Conservation (phyloP, 2,888 invertebrate species). For the Drosophila subsilvestris region DNA sequence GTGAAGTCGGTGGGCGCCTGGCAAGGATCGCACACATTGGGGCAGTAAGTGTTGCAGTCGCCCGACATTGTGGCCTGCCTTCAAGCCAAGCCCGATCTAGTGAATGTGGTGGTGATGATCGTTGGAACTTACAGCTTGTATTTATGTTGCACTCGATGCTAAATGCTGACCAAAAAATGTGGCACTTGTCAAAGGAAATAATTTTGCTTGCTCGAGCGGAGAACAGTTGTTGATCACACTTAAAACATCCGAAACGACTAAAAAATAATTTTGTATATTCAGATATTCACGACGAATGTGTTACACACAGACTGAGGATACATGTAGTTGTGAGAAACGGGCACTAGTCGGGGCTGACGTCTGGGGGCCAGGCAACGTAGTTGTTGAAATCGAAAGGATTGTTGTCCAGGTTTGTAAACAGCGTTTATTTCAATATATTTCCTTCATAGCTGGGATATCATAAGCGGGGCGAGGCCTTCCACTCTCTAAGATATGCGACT, state of each 20-base stretch:
- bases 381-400: not conserved
- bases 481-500: not conserved
- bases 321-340: conserved; percentile 4
- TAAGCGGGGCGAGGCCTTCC: not conserved
- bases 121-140: not conserved
- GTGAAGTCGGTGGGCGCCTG: conserved; percentile 65
- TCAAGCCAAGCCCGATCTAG: not conserved
- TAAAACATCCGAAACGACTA: conserved; percentile 63
- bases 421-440: conserved; percentile 35
- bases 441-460: conserved; percentile 18
- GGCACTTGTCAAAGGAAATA: conserved; percentile 58
- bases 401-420: conserved; percentile 7
- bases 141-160: not conserved
- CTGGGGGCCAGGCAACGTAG: conserved; percentile 5
- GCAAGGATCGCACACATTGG: conserved; percentile 62
- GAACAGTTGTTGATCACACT: conserved; percentile 40
- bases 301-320: conserved; percentile 32
- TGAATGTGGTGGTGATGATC: not conserved
- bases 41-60: conserved; percentile 51
- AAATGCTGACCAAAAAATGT: conserved; percentile 12
- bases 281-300: conserved; percentile 60
- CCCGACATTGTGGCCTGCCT: conserved; percentile 32
- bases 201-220: conserved; percentile 61
- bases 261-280: conserved; percentile 66
- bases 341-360: not conserved